Percentiles rank a stretch among this genome's conserved stretches.
Conservation (phyloP, 2,888 invertebrate species). For the Dichetophora obliterata region DNA sequence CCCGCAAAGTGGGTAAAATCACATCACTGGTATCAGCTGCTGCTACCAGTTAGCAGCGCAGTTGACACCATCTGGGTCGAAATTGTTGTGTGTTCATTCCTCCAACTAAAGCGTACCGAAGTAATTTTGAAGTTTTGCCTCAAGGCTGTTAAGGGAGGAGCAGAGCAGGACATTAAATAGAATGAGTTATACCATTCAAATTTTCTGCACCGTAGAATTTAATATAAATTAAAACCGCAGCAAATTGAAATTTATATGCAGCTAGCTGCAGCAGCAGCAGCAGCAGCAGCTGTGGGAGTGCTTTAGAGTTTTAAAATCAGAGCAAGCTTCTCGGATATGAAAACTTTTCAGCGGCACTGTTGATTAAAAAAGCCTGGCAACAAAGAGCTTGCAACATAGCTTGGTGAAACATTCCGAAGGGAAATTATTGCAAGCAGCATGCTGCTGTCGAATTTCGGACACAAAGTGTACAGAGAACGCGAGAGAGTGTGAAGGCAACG, state of each 20-base stretch:
- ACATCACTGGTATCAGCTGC: too few species aligned
- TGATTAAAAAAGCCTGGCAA: too few species aligned
- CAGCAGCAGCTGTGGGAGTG: not conserved
- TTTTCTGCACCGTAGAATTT: constrained; percentile 9
- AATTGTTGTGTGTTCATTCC: not conserved
- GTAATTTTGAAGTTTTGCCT: constrained; percentile 20
- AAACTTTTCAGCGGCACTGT: not conserved
- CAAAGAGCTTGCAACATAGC: not conserved
- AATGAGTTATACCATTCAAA: not conserved
- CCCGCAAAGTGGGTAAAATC: too few species aligned
- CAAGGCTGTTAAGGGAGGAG: not conserved
- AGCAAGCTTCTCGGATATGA: not conserved
- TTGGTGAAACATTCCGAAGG: not conserved
- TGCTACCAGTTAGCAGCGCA: not conserved
- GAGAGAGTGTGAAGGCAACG: not conserved
- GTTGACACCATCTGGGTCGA: not conserved
- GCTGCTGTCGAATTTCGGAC: not conserved
- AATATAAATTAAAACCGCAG: constrained; percentile 33
- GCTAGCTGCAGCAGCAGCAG: constrained; percentile 1
- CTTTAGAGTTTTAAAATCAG: not conserved
- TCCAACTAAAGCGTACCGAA: not conserved
- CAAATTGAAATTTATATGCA: constrained; percentile 35
- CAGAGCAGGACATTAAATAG: not conserved
- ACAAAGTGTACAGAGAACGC: not conserved
- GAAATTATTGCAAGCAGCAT: not conserved